Evolutionary conservation across 2,888 invertebrate genomes (phyloP), one percentile per base, ranked within the genome.

Genomic region (Drosophila gaucha): DNA sequence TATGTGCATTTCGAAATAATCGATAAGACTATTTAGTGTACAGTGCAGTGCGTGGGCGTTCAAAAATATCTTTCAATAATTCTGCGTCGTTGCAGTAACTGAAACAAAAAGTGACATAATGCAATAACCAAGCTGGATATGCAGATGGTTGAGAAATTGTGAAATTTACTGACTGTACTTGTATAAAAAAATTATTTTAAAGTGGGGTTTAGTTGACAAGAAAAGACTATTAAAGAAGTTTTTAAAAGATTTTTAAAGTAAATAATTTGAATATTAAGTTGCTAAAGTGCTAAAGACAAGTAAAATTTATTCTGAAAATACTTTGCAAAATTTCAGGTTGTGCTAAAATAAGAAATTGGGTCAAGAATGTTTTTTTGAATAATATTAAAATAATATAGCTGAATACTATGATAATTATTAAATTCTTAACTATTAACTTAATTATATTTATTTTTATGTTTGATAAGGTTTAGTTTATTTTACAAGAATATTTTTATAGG

Each of bases 1-100:
- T 16, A 26, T 28, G 30, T 39, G 35, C 49, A 51, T 46, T 70
- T 51, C 33, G 10, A 52, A 38, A 12, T 12, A 20, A 26, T 31
- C 22, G 9, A 35, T 30, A 20, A 20, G 6, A 14, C 52, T n/a
- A 4, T 28, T 31, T 20, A 22, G 35, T 68, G 36, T 30, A 47
- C 18, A 31, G 47, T 54, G 47, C 31, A 22, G 33, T 47, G 60
- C 16, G 52, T 60, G 46, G 18, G 49, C 35, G 49, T 16, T 35
- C 10, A 6, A 22, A 47, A 24, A 35, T 3, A 16, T 18, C 16
- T 16, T 35, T 18, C 8, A 16, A 9, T 10, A n/a, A 31, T 20
- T 44, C 20, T n/a, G 20, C 26, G 33, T 24, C n/a, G 6, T 35
- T 49, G 24, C 20, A 30, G 30, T n/a, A n/a, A 30, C 8, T 30